Conservation (phyloP, 2,888 invertebrate genomes). For the Eutolmus rufibarbis region DNA sequence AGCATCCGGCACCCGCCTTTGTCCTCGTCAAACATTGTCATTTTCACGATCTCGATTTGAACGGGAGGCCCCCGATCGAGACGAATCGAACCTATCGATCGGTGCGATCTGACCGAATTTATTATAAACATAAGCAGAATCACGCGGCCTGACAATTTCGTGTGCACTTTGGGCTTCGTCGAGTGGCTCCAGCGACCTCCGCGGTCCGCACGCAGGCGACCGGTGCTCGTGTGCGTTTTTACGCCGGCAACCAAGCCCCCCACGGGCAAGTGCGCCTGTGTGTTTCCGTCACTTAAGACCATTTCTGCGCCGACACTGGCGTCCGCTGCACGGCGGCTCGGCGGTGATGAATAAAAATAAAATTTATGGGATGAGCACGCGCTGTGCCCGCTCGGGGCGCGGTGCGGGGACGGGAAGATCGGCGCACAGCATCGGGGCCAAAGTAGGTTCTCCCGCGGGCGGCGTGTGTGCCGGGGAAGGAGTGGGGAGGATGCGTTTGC, state of each 20-base stretch:
- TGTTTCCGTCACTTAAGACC: background rate
- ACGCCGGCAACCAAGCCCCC: background rate
- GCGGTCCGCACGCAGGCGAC: background rate
- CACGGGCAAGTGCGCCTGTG: background rate
- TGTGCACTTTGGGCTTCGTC: background rate
- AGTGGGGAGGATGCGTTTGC: background rate
- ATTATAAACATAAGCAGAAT: background rate
- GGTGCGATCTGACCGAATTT: background rate
- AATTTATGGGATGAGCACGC: slow-evolving; percentile 2
- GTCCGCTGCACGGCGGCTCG: background rate
- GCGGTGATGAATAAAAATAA: slow-evolving; percentile 3
- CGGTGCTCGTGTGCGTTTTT: background rate
- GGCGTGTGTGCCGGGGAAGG: background rate
- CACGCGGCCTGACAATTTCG: background rate
- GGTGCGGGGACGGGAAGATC: background rate
- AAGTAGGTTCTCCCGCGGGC: background rate
- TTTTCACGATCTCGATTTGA: background rate
- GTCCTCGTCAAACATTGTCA: background rate
- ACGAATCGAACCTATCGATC: background rate
- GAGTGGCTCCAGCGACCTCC: background rate
- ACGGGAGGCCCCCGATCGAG: background rate
- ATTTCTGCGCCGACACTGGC: background rate
- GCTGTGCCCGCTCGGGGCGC: background rate
- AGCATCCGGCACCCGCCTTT: background rate
- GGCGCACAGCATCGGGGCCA: background rate